A percentile compares a stretch with the other conserved stretches of the same genome.
phyloP scores from a whole-genome alignment of 1,140 invertebrate genomes.

The Solenopsis fugax region DNA sequence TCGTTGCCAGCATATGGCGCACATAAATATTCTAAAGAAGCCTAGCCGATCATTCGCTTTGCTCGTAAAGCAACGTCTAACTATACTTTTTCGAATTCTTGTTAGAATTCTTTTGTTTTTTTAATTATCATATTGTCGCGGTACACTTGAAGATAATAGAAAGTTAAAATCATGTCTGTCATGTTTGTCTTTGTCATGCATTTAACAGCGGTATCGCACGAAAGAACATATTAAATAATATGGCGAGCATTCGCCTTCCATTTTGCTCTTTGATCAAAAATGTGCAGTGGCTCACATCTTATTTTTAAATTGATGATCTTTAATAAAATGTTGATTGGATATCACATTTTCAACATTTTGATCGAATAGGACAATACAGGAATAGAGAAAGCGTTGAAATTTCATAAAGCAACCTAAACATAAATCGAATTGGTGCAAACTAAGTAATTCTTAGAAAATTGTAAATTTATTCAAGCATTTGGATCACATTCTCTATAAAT shows the following conservation, averaged over 20 bases:
- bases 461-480: background rate
- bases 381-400: conserved; percentile 30
- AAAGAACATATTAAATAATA: conserved; percentile 47
- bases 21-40: conserved; percentile 78
- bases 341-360: conserved; percentile 41
- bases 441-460: conserved; percentile 28
- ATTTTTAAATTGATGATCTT: conserved; percentile 51
- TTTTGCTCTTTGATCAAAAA: conserved; percentile 63
- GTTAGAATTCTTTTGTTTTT: conserved; percentile 64
- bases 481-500: background rate
- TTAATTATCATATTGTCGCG: conserved; percentile 41
- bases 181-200: conserved; percentile 57
- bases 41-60: conserved; percentile 71
- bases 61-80: conserved; percentile 70
- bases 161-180: conserved; percentile 57
- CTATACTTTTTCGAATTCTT: conserved; percentile 43
- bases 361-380: conserved; percentile 69
- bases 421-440: conserved; percentile 20
- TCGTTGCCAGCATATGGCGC: conserved; percentile 5
- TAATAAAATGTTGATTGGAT: conserved; percentile 57
- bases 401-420: background rate
- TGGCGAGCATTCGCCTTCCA: conserved; percentile 58
- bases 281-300: conserved; percentile 49
- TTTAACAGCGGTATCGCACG: conserved; percentile 53
- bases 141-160: conserved; percentile 62